phyloP scores from a whole-genome alignment of 1,140 invertebrate species.

The Dendrolimus punctatus region DNA sequence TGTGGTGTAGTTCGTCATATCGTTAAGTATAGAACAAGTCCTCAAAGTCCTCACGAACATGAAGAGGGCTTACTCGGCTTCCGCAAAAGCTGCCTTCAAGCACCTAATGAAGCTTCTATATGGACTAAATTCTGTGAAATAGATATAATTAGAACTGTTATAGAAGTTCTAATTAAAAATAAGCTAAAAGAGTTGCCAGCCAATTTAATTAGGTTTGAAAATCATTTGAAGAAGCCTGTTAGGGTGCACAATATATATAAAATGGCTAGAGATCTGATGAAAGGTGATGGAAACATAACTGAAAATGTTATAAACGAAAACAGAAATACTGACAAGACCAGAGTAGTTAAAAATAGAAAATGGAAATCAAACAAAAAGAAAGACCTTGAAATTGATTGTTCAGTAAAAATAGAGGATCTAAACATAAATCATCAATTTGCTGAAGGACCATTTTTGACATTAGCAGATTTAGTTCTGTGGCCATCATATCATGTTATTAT shows the following conservation, averaged over 20 bases:
- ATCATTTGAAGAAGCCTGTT: conserved; percentile 88
- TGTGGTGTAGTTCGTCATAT: conserved; percentile 81
- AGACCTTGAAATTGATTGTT: conserved; percentile 41
- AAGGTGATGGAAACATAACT: conserved; percentile 44
- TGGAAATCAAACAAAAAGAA: conserved; percentile 59
- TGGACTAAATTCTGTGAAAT: conserved; percentile 96
- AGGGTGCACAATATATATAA: conserved; percentile 92
- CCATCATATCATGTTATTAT: conserved; percentile 81
- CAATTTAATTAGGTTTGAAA: conserved; percentile 84
- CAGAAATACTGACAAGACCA: conserved; percentile 15
- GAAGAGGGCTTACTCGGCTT: conserved; percentile 80
- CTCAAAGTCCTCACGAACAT: conserved; percentile 34
- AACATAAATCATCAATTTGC: conserved; percentile 82
- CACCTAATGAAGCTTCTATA: conserved; percentile 87
- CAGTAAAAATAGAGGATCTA: conserved; percentile 69
- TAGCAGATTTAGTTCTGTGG: conserved; percentile 89
- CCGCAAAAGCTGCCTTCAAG: conserved; percentile 82
- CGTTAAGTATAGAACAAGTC: conserved; percentile 56
- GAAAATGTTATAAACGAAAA: conserved; percentile 24
- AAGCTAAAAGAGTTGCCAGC: conserved; percentile 30
- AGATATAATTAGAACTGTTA: conserved; percentile 77
- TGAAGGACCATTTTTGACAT: conserved; percentile 86
- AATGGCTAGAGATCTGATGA: conserved; percentile 74
- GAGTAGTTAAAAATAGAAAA: conserved; percentile 57
- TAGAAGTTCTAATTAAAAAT: conserved; percentile 29